These are phyloP conservation scores for Myocastor coypus DNA, from an alignment of 2,113 vertebrate species.

Conservation along the genomic window DNA sequence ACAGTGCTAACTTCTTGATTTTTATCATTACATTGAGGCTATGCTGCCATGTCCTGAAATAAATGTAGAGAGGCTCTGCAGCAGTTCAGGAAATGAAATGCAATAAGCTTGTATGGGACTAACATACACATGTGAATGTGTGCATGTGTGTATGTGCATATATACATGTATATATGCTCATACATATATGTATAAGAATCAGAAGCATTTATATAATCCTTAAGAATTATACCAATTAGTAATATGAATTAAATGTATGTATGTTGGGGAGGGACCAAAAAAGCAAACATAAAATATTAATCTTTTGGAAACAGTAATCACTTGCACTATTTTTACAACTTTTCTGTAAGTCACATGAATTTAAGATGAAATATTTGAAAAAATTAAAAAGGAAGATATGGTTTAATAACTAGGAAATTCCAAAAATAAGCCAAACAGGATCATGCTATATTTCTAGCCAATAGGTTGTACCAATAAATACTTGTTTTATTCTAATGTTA, in stretches of 20 bases:
- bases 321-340: background rate
- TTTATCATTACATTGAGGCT: background rate
- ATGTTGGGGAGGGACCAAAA: background rate
- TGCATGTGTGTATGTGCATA: too few species aligned
- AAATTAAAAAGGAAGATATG: background rate
- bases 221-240: background rate
- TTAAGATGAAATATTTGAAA: background rate
- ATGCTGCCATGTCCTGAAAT: background rate
- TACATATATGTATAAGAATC: background rate
- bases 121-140: background rate
- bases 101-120: too few species aligned
- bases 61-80: background rate
- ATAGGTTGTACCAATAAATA: conserved; percentile 67
- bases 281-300: background rate
- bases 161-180: too few species aligned
- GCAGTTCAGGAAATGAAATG: background rate
- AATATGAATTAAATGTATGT: background rate
- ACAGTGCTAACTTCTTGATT: background rate
- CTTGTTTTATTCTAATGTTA: background rate
- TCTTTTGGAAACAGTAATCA: background rate
- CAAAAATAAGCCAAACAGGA: background rate
- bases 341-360: background rate
- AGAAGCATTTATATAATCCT: background rate
- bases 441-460: conserved; percentile 27
- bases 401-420: background rate